Conservation (phyloP, 2,113 vertebrate species). For the Callopanchax toddi region DNA sequence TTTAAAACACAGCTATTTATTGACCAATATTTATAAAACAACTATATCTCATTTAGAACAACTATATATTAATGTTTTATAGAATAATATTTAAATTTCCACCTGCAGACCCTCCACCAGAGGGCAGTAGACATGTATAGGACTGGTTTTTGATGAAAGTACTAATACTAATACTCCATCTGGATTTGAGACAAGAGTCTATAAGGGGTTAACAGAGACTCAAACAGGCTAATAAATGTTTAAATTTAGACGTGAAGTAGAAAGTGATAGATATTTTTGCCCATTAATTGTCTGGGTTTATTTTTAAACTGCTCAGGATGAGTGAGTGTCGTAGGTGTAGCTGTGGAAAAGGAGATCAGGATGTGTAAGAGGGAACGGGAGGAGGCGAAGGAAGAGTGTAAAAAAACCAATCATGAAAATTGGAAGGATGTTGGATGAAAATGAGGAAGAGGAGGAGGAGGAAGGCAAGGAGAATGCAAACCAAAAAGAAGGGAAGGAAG, state of each 20-base stretch:
- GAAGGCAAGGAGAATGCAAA: slow-evolving; percentile 35
- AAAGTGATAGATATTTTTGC: slow-evolving; percentile 22
- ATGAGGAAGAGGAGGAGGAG: slow-evolving; percentile 15
- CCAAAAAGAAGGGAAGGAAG: slow-evolving; percentile 26
- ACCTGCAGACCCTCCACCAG: too few species aligned
- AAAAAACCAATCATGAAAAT: neutral
- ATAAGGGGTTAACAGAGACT: neutral
- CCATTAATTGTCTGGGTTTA: too few species aligned
- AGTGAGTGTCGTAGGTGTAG: slow-evolving; percentile 9
- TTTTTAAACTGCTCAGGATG: too few species aligned
- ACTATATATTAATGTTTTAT: too few species aligned
- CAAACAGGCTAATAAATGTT: slow-evolving; percentile 30
- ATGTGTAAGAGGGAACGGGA: slow-evolving; percentile 18
- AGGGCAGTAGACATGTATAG: too few species aligned
- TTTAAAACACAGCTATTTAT: too few species aligned
- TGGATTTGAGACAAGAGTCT: too few species aligned
- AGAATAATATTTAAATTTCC: too few species aligned
- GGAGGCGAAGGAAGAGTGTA: slow-evolving; percentile 10
- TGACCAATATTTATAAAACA: too few species aligned
- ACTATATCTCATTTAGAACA: too few species aligned
- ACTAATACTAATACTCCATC: too few species aligned
- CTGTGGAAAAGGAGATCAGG: slow-evolving; percentile 4
- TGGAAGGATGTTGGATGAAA: neutral
- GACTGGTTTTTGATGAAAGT: too few species aligned
- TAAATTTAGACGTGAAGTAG: neutral